Conservation (phyloP, 1,140 invertebrate genomes). For the Pentalonia nigronervosa region DNA sequence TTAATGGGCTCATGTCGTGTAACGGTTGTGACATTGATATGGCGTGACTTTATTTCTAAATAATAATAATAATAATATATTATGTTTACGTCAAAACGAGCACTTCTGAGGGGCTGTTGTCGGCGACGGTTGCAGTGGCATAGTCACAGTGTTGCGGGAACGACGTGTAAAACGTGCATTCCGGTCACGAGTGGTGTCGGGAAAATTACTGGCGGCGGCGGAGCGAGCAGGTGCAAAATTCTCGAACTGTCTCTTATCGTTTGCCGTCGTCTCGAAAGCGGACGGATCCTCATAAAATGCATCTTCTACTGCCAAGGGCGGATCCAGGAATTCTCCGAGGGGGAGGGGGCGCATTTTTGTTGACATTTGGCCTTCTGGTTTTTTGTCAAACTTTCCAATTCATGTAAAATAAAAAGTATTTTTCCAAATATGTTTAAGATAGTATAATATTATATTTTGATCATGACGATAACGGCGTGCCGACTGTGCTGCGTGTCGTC, state of each 20-base stretch:
- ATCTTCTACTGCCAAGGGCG: not conserved
- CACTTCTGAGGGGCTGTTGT: not conserved
- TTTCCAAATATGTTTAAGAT: no score
- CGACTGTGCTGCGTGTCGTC: no score
- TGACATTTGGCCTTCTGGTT: no score
- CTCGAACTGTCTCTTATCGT: not conserved
- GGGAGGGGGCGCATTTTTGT: no score
- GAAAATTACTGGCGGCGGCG: not conserved
- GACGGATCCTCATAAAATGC: not conserved
- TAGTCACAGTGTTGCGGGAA: not conserved
- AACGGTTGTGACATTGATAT: not conserved
- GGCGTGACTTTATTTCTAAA: not conserved
- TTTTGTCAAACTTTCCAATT: no score
- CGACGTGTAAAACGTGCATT: not conserved
- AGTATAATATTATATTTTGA: no score
- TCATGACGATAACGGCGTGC: no score
- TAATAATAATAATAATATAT: not conserved
- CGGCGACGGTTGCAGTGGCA: not conserved
- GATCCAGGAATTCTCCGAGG: no score
- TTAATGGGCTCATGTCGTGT: not conserved
- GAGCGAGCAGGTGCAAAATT: not conserved
- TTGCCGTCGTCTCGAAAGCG: not conserved
- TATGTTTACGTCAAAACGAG: not conserved
- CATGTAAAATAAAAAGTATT: no score
- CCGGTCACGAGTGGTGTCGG: not conserved